phyloP scores from a whole-genome alignment of 1,140 invertebrate genomes.

The Bombus waltoni region DNA sequence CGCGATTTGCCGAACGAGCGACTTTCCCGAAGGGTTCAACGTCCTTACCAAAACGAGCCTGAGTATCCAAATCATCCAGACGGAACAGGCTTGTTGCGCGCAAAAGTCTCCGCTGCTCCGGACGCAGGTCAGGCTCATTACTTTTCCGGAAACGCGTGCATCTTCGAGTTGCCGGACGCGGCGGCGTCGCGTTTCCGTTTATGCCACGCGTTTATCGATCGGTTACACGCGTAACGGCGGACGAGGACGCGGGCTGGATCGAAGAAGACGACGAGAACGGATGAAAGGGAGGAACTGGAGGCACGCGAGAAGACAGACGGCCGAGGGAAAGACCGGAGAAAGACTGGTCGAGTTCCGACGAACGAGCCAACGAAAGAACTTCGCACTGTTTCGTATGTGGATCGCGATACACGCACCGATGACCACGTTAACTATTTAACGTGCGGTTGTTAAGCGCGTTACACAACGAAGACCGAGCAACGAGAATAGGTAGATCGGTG shows the following conservation, averaged over 20 bases:
- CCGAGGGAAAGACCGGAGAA: slow-evolving; percentile 55
- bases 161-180: neutral
- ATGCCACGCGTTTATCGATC: neutral
- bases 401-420: slow-evolving; percentile 80
- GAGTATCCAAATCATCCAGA: slow-evolving; percentile 81
- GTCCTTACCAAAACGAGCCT: slow-evolving; percentile 78
- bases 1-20: neutral
- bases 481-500: neutral
- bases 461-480: slow-evolving; percentile 52
- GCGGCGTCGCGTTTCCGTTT: too few species aligned
- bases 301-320: slow-evolving; percentile 7
- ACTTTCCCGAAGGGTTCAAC: slow-evolving; percentile 45
- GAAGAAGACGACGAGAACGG: neutral
- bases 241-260: neutral
- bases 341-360: slow-evolving; percentile 47
- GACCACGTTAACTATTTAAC: slow-evolving; percentile 78
- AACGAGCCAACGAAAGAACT: slow-evolving; percentile 69
- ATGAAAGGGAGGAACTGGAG: slow-evolving; percentile 14
- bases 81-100: slow-evolving; percentile 33
- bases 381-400: slow-evolving; percentile 83
- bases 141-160: neutral
- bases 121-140: slow-evolving; percentile 2
- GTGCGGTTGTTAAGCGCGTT: slow-evolving; percentile 57
- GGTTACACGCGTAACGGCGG: neutral
- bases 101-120: slow-evolving; percentile 26